These are phyloP conservation scores for Drosophila truncata DNA, from an alignment of 1,140 invertebrate genomes.

Conservation along the genomic window DNA sequence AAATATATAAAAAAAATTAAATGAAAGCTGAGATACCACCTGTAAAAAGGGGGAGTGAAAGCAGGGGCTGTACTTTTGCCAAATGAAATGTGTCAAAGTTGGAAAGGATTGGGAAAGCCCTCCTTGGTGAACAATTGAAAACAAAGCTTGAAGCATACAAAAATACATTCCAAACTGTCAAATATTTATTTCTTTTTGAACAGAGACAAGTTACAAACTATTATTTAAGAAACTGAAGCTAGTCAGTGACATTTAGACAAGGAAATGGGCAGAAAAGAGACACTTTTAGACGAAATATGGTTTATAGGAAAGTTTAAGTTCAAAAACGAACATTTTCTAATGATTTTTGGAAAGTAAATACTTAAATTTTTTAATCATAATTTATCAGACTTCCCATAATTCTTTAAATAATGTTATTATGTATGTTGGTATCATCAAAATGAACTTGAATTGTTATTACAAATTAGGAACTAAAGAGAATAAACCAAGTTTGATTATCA, in stretches of 20 bases:
- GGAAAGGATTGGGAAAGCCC: conserved; percentile 4
- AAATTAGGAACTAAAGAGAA: not conserved
- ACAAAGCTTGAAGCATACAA: not conserved
- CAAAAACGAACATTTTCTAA: rapidly evolving
- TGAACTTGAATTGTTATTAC: no score
- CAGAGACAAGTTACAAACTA: conserved; percentile 5
- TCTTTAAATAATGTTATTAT: not conserved
- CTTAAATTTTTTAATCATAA: no score
- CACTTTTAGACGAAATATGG: not conserved
- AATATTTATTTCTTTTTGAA: not conserved
- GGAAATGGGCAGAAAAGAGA: not conserved
- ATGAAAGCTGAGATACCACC: conserved; percentile 3
- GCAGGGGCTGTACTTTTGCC: conserved; percentile 14
- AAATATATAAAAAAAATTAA: conserved; percentile 25
- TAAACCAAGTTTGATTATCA: not conserved
- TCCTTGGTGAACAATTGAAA: not conserved
- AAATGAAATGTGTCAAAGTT: conserved; percentile 25
- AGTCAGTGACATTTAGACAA: not conserved
- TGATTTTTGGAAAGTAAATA: not conserved
- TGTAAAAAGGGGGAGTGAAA: conserved; percentile 22
- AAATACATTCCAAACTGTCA: conserved; percentile 6
- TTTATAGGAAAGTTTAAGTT: not conserved
- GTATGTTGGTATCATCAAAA: not conserved
- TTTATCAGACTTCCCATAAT: no score
- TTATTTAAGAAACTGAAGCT: not conserved